Base-by-base conservation (phyloP, 2,888 invertebrate genomes). In the Nephrotoma flavescens region DNA sequence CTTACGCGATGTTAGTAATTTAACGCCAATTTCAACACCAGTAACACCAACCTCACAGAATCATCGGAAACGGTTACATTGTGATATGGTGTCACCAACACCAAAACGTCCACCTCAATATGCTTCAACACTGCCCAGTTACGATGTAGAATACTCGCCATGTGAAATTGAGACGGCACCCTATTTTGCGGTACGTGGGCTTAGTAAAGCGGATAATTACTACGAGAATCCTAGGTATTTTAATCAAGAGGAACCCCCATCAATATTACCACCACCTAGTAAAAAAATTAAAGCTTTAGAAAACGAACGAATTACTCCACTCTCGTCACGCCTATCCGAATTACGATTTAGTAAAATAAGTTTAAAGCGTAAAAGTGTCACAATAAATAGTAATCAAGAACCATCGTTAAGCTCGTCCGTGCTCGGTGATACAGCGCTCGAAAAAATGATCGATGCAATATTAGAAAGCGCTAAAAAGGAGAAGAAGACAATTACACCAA, bases 371-470 rank as follows among this genome's bases (percentile, higher is more conserved):
- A 83, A 88, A 86, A 71, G 88, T 87, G 83, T 88, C 89, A 87
- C 88, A 12, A 87, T 86, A 45, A 86, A 86, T 86, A 42, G 41
- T 41, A 85, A 31, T 15, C 57, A 86, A 12, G 86, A 86, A 9
- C 86, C 88, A 11, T 89, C 90, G 6, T 87, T 91, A 4, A 91
- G 90, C 86, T 92, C 92, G 15, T 90, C 89, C 1, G 89, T 89
- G 87, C 91, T 92, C 91, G 91, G 91, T 12, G 92, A 92, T 88
- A 89, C 89, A 11, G 91, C 91, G 1, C 88, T 92, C 87, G 91
- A 91, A 86, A 90, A 90, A 85, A 92, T 92, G 91, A 92, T 92
- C 87, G 91, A 92, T 87, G 91, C 91, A 44, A 92, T 92, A 86
- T 88, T 92, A 19, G 91, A 91, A 88, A 91, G 91, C 88, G 91